Conservation (phyloP, 2,797 vertebrate species). For the Gallinago solitaria region DNA sequence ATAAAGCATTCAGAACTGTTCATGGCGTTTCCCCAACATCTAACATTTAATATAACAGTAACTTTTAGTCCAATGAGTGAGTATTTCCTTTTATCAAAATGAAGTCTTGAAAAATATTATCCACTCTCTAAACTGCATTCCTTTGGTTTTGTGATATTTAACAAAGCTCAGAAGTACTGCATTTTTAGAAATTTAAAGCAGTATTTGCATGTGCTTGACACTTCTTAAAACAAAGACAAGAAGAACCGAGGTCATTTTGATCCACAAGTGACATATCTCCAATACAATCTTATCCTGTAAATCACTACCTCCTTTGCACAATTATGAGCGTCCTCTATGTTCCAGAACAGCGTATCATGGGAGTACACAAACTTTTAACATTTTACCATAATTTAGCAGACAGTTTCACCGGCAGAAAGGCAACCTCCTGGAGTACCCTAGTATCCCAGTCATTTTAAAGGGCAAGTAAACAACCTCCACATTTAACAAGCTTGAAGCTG, state of each 20-base stretch:
- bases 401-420: neutral
- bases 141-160: neutral
- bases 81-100: neutral
- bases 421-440: neutral
- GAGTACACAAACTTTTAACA: neutral
- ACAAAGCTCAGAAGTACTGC: neutral
- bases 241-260: neutral
- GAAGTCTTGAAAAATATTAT: neutral
- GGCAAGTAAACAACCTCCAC: neutral
- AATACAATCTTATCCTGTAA: neutral
- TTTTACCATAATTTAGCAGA: neutral
- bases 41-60: fast-evolving
- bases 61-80: neutral
- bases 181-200: neutral
- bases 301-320: neutral
- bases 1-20: neutral
- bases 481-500: neutral
- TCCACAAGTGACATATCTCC: neutral
- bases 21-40: neutral
- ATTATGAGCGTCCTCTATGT: neutral
- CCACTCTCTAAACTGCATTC: neutral
- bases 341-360: neutral
- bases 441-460: neutral
- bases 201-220: neutral
- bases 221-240: neutral